Evolutionary conservation across 2,113 vertebrate species (phyloP), one percentile per base, ranked within the genome.

Genomic region (Leucosticte australis): DNA sequence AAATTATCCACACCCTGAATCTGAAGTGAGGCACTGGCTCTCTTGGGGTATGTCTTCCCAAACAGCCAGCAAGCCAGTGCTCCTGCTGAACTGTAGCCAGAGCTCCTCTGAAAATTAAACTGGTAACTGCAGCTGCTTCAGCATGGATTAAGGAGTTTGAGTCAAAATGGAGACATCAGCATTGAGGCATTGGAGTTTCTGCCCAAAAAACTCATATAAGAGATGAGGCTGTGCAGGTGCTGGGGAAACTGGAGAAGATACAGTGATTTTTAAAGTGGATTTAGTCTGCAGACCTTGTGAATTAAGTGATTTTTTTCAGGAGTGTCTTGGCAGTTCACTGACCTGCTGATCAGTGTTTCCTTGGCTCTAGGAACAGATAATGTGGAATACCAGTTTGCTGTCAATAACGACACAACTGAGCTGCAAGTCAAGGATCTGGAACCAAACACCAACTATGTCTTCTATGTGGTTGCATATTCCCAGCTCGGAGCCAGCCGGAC

Each of bases 361-460:
- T 86, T 96, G 87, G 76, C 84, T 91, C 84, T 98, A 96, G 98
- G 98, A 84, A 97, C 98, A 55, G 98, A 99, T 95, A 99, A 99
- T 1, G 98, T 99, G 97, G 99, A 99, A 92, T 99, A 99, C 96
- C 99, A 99, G 97, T 99, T 99, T 97, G 99, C 99, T 6, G 98
- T 99, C 96, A 99, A 99, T 97, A 99, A 99, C 4, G 99, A 99
- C 95, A 99, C 99, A 20, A 99, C 98, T 8, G 99, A 99, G 96
- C 98, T 99, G 75, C 98, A 98, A 41, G 98, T 99, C 89, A 99
- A 98, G 96, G 99, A 99, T 91, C 98, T 99, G 90, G 98, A 99
- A 55, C 99, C 99, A 16, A 98, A 99, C 75, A 99, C 98, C 15
- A 98, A 98, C 89, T 99, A 99, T 42, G 98, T 98, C 57, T 99